Evolutionary conservation across 1,140 invertebrate species (phyloP), one percentile per base, ranked within the genome.

Genomic region (Diploscapter pachys): DNA sequence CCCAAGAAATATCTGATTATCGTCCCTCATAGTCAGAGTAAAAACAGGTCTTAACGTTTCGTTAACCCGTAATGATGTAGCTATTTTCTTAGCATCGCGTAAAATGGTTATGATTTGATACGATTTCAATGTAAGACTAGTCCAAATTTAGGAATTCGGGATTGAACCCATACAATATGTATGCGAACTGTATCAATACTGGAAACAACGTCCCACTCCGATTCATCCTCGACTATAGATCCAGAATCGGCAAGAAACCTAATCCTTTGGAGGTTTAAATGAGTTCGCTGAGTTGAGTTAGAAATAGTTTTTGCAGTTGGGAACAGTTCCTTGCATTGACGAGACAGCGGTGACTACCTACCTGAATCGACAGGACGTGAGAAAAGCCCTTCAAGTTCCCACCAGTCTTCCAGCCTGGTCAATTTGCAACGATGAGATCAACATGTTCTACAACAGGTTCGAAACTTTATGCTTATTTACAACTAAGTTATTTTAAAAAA

Each of bases 141-240:
- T 31, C 31, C 31, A 31, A 31, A 31, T 59, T 13, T 13, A 59
- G 57, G 57, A 72, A 72, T 55, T 54, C 51, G 56, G 77, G 77
- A 53, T 57, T 78, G 53, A 78, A 78, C 54, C 76, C 77, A 49
- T 78, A 78, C 75, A 78, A 78, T 64, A 76, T 78, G 74, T 78
- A 78, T 53, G 68, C 62, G 9, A 52, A 78, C 54, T 78, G 77
- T 55, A 6, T 5, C 71, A 5, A 70, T 13, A 57, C 56, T 48
- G 53, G 56, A 55, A 64, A 61, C 54, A 75, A 52, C 54, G 49
- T 56, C 11, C 56, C 65, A 48, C 56, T 62, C 61, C 73, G 68
- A 13, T 78, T 65, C 69, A 57, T 59, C 2, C 65, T 71, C 55
- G 77, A 78, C 50, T 78, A 78, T 57, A 53, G 70, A 11, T 71